Conservation (phyloP, 2,113 vertebrate species). For the Sphaerodactylus townsendi region DNA sequence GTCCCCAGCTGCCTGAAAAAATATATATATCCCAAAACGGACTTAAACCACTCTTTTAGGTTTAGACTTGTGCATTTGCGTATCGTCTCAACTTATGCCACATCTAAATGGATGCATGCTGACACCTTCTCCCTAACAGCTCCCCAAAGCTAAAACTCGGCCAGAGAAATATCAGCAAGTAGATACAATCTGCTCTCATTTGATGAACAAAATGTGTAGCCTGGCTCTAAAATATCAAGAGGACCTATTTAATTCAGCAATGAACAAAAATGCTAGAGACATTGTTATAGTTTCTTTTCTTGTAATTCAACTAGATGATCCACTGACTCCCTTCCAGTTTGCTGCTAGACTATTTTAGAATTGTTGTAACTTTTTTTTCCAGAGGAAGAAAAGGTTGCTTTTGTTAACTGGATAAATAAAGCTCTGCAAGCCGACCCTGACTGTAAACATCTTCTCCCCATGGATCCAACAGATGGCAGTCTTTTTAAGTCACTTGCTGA, state of each 20-base stretch:
- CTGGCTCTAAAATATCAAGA: neutral
- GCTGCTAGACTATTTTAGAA: neutral
- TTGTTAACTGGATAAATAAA: conserved; percentile 98
- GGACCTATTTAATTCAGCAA: neutral
- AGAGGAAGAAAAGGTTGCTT: conserved; percentile 99
- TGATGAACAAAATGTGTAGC: neutral
- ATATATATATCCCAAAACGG: too few relatives aligned
- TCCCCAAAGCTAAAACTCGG: too few relatives aligned
- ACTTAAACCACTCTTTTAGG: too few relatives aligned
- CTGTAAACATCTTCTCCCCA: conserved; percentile 89
- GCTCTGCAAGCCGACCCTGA: conserved; percentile 89
- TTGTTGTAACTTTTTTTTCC: conserved; percentile 47
- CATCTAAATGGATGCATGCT: too few relatives aligned
- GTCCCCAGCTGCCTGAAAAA: too few relatives aligned
- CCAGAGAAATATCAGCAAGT: neutral
- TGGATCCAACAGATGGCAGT: conserved; percentile 84
- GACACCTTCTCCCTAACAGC: too few relatives aligned
- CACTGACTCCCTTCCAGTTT: neutral
- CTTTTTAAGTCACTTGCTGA: conserved; percentile 93
- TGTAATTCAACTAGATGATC: neutral
- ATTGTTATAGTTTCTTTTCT: neutral
- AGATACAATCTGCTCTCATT: neutral
- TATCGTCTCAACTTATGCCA: too few relatives aligned
- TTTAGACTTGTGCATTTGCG: too few relatives aligned
- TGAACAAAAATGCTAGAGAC: neutral